Conservation (phyloP, 1,140 invertebrate species). For the Drosophila guanche region DNA sequence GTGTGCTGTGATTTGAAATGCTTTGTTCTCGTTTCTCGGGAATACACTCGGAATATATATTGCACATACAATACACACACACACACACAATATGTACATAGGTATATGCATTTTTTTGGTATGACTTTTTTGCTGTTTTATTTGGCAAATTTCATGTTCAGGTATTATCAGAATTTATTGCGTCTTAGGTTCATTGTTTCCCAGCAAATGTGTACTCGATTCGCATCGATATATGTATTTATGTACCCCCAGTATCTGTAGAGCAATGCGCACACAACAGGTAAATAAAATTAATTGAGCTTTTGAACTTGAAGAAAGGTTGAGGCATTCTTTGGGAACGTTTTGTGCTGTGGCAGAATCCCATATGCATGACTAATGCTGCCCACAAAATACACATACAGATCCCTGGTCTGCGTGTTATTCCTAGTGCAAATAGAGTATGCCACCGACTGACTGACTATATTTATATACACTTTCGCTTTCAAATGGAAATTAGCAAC, state of each 20-base stretch:
- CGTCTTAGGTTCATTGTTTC: constrained; percentile 77
- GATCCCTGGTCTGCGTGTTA: too few relatives aligned
- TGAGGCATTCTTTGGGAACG: not conserved
- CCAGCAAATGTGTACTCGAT: constrained; percentile 25
- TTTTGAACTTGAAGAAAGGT: constrained; percentile 8
- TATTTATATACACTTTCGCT: constrained; percentile 29
- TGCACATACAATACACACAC: not conserved
- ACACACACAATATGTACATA: constrained; percentile 17
- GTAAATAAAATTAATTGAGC: constrained; percentile 17
- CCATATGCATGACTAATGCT: constrained; percentile 5
- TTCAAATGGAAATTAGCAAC: constrained; percentile 24
- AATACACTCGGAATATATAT: constrained; percentile 17
- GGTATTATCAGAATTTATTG: constrained; percentile 73
- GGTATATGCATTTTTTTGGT: constrained; percentile 37
- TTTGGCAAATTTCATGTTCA: constrained; percentile 57
- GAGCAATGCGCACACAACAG: constrained; percentile 2
- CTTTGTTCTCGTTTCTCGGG: constrained; percentile 64
- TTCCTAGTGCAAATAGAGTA: constrained; percentile 23
- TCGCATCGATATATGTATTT: constrained; percentile 10
- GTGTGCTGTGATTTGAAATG: constrained; percentile 65
- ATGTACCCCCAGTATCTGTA: constrained; percentile 8
- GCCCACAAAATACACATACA: not conserved
- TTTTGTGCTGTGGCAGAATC: not conserved
- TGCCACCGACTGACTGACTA: not conserved
- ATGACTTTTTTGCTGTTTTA: constrained; percentile 15